Base-by-base conservation (phyloP, 2,113 vertebrate species). In the Lampris incognitus region DNA sequence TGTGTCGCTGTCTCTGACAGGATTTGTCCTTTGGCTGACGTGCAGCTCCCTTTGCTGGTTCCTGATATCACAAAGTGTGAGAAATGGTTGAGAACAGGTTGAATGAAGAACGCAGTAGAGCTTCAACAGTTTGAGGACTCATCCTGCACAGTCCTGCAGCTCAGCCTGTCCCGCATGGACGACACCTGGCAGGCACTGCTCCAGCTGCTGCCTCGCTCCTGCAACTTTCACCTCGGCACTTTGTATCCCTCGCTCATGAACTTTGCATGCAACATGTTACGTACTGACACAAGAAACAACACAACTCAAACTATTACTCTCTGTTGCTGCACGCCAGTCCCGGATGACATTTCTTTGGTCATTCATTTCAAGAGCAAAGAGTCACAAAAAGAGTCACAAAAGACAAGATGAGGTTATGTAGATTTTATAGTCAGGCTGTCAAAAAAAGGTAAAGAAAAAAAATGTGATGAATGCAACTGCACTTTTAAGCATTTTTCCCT, bases 361-460 rank as follows among this genome's bases (percentile, higher is more conserved):
- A 94, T 96, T 96, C 96, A 96, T 97, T 96, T 94, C 95, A 91
- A 54, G 44, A 55, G 92, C 95, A 93, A 94, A 94, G 95, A 92
- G 95, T 62, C 67, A 74, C 62, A 65, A 85, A 66, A 67, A 65
- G 55, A 24, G 24, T 24, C 24, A 24, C 24, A 24, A 24, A 74
- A 73, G 79, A 82, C 67, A 74, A 76, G 54, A 61, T 73, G 76
- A 85, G 72, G 85, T 96, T 95, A 95, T 97, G 96, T 98, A 97
- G 95, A 98, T 97, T 97, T 95, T 96, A 95, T 95, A 96, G 96
- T 95, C 85, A 89, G 88, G 96, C 96, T 98, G 96, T 95, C 88
- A 60, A 56, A 76, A 79, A 64, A 83, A 95, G 93, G 95, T 96
- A 74, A 84, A 85, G 85, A 74, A 84, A 85, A 87, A 97, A 95